A percentile compares a stretch with the other conserved stretches of the same genome.
phyloP scores from a whole-genome alignment of 2,888 invertebrate genomes.

The Bombylius major region DNA sequence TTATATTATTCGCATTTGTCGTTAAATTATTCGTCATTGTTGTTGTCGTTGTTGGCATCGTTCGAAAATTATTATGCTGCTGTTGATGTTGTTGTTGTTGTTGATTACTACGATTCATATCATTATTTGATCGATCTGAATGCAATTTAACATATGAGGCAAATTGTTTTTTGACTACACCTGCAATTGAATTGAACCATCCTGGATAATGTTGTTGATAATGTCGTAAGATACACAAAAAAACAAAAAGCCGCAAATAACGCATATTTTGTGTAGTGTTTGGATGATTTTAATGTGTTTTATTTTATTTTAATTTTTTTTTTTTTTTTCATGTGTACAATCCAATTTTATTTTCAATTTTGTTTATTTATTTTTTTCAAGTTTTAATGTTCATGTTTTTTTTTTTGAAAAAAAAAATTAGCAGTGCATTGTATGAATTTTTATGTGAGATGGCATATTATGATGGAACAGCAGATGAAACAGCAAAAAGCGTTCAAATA shows the following conservation, averaged over 20 bases:
- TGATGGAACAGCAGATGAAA: conserved; percentile 3
- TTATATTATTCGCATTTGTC: not conserved
- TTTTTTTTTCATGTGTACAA: not conserved
- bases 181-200: conserved; percentile 56
- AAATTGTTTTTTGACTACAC: conserved; percentile 65
- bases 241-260: not conserved
- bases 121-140: conserved; percentile 28
- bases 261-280: not conserved
- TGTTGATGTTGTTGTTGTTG: too few relatives aligned
- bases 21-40: not conserved
- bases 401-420: not conserved
- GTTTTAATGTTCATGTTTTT: too few relatives aligned
- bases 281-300: conserved; percentile 2
- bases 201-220: conserved; percentile 21
- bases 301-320: conserved; percentile 2
- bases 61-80: conserved; percentile 8
- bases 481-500: conserved; percentile 1
- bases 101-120: not conserved
- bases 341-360: too few relatives aligned
- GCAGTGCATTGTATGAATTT: not conserved
- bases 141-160: conserved; percentile 73
- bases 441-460: too few relatives aligned
- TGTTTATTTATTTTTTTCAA: too few relatives aligned
- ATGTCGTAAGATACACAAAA: not conserved
- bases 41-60: conserved; percentile 4